Conservation (phyloP, 2,888 invertebrate genomes). For the Venusia cambrica region DNA sequence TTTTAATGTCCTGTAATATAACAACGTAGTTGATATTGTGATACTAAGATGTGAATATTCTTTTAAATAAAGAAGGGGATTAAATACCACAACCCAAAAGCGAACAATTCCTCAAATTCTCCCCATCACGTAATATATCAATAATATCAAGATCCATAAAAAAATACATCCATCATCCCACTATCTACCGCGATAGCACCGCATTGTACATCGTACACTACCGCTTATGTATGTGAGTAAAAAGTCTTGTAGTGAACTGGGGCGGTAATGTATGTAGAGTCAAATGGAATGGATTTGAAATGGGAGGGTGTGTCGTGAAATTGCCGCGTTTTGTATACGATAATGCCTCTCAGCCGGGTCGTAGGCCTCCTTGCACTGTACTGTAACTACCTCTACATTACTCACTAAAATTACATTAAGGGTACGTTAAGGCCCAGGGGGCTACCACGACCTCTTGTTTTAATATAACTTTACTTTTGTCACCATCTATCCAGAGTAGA, state of each 20-base stretch:
- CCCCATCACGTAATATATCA: slow-evolving; percentile 8
- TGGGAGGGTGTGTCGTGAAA: slow-evolving; percentile 43
- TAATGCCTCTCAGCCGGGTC: slow-evolving; percentile 41
- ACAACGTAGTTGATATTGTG: too few relatives aligned
- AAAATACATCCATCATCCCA: slow-evolving; percentile 16
- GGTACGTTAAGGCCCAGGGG: too few relatives aligned
- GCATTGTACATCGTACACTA: slow-evolving; percentile 9
- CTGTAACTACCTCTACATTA: too few relatives aligned
- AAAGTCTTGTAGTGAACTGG: slow-evolving; percentile 18
- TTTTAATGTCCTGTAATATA: too few relatives aligned
- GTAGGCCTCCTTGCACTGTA: slow-evolving; percentile 20
- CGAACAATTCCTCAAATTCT: slow-evolving; percentile 11
- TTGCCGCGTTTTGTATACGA: slow-evolving; percentile 57
- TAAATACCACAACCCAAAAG: slow-evolving; percentile 3
- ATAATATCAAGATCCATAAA: slow-evolving; percentile 16
- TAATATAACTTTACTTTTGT: too few relatives aligned
- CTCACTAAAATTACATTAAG: too few relatives aligned
- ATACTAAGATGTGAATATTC: too few relatives aligned
- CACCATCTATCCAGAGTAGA: too few relatives aligned
- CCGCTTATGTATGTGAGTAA: slow-evolving; percentile 28
- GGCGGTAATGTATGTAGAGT: slow-evolving; percentile 34
- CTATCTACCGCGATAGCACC: slow-evolving; percentile 8
- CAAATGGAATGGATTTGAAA: slow-evolving; percentile 22
- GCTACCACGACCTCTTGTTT: too few relatives aligned
- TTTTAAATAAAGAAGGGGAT: too few relatives aligned